A percentile compares a stretch with the other conserved stretches of the same genome.
These are phyloP conservation scores for Morone chrysops DNA, from an alignment of 2,113 vertebrate genomes.

Conservation along the genomic window DNA sequence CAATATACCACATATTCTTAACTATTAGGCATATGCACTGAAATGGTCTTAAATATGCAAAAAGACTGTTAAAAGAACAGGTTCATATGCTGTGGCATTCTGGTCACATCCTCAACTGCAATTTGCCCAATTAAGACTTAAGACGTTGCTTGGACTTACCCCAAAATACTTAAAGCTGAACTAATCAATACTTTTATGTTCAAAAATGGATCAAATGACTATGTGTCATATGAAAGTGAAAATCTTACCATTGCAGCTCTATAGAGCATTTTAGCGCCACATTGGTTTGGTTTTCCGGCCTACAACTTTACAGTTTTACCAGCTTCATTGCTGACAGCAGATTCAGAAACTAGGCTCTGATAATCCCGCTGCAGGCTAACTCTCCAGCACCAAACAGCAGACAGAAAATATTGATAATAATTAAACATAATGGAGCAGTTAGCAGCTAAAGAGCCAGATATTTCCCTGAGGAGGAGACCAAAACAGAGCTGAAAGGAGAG, in stretches of 20 bases:
- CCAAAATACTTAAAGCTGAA: neutral
- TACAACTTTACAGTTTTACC: no score
- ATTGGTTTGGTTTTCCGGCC: neutral
- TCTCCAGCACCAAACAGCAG: neutral
- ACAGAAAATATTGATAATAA: neutral
- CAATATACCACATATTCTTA: neutral
- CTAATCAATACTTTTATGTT: neutral
- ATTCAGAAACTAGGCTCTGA: neutral
- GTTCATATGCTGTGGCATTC: neutral
- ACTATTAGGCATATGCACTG: neutral
- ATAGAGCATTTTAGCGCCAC: neutral
- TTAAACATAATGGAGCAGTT: neutral
- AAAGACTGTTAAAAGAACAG: neutral
- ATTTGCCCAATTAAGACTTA: neutral
- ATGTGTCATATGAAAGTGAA: neutral
- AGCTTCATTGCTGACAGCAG: no score
- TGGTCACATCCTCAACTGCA: neutral
- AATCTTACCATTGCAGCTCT: neutral
- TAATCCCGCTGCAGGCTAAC: neutral
- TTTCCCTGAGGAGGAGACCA: neutral
- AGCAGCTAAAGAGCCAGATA: neutral
- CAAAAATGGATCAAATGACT: neutral
- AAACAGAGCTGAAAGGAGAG: neutral
- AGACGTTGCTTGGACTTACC: neutral
- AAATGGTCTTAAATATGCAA: neutral